Base-by-base conservation (phyloP, 2,797 vertebrate genomes). In the Notolabrus celidotus region DNA sequence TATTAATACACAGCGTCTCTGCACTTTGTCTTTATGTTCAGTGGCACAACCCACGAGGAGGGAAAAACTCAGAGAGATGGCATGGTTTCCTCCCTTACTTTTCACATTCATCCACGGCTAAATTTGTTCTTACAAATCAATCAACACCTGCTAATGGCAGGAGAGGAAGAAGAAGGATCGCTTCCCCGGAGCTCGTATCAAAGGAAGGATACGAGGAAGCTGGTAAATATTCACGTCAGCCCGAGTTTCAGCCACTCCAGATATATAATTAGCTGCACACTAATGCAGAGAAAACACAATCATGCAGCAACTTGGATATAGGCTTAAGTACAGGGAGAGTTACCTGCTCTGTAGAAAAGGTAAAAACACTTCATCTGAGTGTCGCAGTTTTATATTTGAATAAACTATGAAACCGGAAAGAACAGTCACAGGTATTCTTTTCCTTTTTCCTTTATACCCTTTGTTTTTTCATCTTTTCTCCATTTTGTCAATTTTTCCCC, bases 1-100 rank as follows among this genome's bases (percentile, higher is more conserved):
- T 90, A 90, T 86, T 90, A 87, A 92, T 92, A 90, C 51, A 84
- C 72, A 79, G 71, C 69, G 53, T 82, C 68, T 85, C 70, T 64
- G 51, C 81, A 86, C 79, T 73, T 90, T 75, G 80, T 87, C 79
- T 89, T 86, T 66, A 53, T 74, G 77, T 89, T 85, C 70, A 76
- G 79, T 70, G 77, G 54, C 77, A 83, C 77, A 86, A 84, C 41
- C 56, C 58, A 78, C 53, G 68, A 75, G 34, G 34, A 12, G 14
- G 34, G 36, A 14, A 31, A 36, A 36, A 36, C 34, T 36, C 34
- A 11, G 50, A 50, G 49, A 67, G 52, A 66, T 45, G 46, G 47
- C 53, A 56, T 50, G 25, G 74, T 58, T 20, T 63, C 60, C 50
- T 78, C 19, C 23, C 52, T 57, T 57, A 36, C 19, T 62, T 72